These are phyloP conservation scores for Pardosa pseudoannulata DNA, from an alignment of 2,888 invertebrate species.

Conservation along the genomic window DNA sequence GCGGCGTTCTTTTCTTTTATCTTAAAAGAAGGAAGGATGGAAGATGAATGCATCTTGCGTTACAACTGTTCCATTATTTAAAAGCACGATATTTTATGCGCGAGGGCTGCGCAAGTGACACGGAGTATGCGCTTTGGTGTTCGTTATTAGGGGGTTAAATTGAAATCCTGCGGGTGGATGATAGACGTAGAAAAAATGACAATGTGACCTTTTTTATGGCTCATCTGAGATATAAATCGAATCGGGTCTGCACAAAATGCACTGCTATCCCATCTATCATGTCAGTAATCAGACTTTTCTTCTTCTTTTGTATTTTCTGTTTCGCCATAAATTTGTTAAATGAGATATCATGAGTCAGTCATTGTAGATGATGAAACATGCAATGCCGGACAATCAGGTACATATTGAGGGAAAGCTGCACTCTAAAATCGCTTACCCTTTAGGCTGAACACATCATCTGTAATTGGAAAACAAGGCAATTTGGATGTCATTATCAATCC, in stretches of 20 bases:
- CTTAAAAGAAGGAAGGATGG: neutral
- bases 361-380: neutral
- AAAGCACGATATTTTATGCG: slow-evolving; percentile 18
- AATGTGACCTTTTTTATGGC: neutral
- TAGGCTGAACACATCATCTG: neutral
- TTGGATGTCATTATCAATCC: no score
- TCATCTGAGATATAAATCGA: slow-evolving; percentile 11
- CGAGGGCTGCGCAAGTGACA: slow-evolving; percentile 8
- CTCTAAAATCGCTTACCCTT: neutral
- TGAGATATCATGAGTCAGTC: slow-evolving; percentile 9
- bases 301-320: neutral
- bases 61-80: slow-evolving; percentile 38
- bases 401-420: neutral
- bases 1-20: slow-evolving; percentile 25
- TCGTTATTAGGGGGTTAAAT: slow-evolving; percentile 8
- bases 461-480: no score
- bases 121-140: slow-evolving; percentile 10
- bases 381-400: neutral
- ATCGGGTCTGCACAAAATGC: neutral
- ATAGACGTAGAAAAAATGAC: neutral
- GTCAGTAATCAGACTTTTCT: neutral
- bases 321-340: slow-evolving; percentile 8
- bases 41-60: slow-evolving; percentile 14
- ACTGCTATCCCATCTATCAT: neutral
- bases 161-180: slow-evolving; percentile 14